Percentiles rank a stretch among this genome's conserved stretches.
These are phyloP conservation scores for Samia ricini DNA, from an alignment of 1,140 invertebrate genomes.

Conservation along the genomic window DNA sequence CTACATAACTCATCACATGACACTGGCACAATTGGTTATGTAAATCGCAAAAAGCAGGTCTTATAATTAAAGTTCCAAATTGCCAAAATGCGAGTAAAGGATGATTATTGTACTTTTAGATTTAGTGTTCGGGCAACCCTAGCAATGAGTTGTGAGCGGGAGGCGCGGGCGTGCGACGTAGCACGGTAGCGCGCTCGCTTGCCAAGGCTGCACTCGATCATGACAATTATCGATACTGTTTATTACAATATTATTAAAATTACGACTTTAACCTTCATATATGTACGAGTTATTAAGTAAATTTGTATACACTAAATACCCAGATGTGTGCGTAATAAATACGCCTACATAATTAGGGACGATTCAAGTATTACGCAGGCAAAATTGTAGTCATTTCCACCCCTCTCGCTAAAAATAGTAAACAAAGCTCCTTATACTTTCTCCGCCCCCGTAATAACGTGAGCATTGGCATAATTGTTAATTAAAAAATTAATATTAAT, in stretches of 20 bases:
- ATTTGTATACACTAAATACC: background rate
- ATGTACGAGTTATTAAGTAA: background rate
- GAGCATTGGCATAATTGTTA: no score
- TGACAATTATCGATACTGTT: constrained; percentile 1
- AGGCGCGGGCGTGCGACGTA: constrained; percentile 25
- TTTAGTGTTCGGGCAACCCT: background rate
- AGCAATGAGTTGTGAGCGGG: constrained; percentile 20
- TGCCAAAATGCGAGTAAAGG: no score
- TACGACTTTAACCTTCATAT: background rate
- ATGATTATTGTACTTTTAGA: background rate
- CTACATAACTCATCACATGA: no score
- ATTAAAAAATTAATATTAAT: no score
- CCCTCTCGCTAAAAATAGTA: no score
- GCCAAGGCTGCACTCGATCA: background rate
- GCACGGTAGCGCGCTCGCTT: constrained; percentile 30
- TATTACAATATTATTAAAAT: background rate
- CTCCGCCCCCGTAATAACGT: no score
- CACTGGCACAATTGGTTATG: no score
- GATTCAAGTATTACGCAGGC: no score
- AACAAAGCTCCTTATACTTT: no score
- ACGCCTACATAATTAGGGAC: background rate
- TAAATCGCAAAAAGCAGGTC: no score
- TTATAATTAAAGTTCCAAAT: no score
- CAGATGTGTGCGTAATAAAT: background rate
- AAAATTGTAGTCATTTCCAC: no score